phyloP scores from a whole-genome alignment of 1,140 invertebrate species.

The Frieseomelitta varia region DNA sequence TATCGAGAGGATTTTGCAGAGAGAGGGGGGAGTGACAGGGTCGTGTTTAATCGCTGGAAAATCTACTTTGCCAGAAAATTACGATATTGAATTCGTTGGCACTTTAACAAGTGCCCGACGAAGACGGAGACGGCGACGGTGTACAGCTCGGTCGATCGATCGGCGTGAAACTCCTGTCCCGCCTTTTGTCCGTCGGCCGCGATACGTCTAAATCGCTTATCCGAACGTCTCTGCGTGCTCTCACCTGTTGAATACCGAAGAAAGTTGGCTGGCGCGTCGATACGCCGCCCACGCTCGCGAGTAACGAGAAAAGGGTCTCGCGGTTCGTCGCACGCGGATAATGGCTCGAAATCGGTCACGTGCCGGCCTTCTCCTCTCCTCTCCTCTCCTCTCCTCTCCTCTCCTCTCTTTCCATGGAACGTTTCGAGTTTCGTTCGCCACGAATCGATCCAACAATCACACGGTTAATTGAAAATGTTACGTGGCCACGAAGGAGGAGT shows the following conservation, averaged over 20 bases:
- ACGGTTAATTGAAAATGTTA: too few species aligned
- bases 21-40: background rate
- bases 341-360: conserved; percentile 46
- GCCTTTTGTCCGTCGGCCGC: conserved; percentile 43
- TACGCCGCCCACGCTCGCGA: conserved; percentile 17
- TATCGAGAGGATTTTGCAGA: conserved; percentile 41
- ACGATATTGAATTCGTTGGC: conserved; percentile 57
- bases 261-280: conserved; percentile 43
- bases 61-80: conserved; percentile 54
- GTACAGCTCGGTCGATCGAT: conserved; percentile 1
- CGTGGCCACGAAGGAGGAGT: too few species aligned
- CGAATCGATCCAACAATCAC: too few species aligned
- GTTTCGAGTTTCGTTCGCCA: too few species aligned
- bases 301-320: conserved; percentile 40
- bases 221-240: conserved; percentile 40
- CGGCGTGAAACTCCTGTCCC: conserved; percentile 3
- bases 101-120: conserved; percentile 43
- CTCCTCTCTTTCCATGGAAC: too few species aligned
- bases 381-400: background rate
- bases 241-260: conserved; percentile 60
- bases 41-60: conserved; percentile 49
- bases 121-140: too few species aligned
- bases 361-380: background rate
- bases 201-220: conserved; percentile 58
- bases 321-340: conserved; percentile 38